phyloP scores from a whole-genome alignment of 2,888 invertebrate species.

The Ochropleura leucogaster region DNA sequence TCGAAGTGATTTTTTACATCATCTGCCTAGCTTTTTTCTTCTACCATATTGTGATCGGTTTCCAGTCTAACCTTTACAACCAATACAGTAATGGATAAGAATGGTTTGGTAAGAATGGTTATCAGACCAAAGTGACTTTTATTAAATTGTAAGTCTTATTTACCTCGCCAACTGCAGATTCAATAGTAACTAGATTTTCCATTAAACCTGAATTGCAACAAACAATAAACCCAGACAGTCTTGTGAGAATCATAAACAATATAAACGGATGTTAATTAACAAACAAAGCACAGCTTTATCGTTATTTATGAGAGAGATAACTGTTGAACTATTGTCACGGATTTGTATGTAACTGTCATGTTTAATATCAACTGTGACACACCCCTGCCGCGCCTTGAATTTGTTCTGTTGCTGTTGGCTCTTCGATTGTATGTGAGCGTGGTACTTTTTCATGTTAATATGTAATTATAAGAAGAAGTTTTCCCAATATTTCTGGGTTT shows the following conservation, averaged over 20 bases:
- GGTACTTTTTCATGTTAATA: conserved; percentile 11
- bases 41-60: too few species aligned
- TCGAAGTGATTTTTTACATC: too few species aligned
- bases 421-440: conserved; percentile 20
- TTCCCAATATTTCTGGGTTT: neutral
- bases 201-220: conserved; percentile 1
- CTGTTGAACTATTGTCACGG: conserved; percentile 47
- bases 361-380: conserved; percentile 57
- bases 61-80: too few species aligned
- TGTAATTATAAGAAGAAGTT: neutral
- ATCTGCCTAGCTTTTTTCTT: too few species aligned
- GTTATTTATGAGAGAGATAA: conserved; percentile 57
- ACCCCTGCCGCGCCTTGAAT: conserved; percentile 55
- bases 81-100: too few species aligned
- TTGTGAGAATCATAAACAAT: conserved; percentile 27
- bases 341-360: conserved; percentile 42
- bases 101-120: too few species aligned
- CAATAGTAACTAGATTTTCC: neutral
- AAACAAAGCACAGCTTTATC: conserved; percentile 35
- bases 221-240: conserved; percentile 9
- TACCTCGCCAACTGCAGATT: neutral
- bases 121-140: too few species aligned
- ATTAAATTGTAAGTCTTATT: too few species aligned
- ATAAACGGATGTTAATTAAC: conserved; percentile 43
- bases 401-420: conserved; percentile 15